Evolutionary conservation across 92 coral and sea anemone genomes (phyloP), one percentile per base, ranked within the genome.

Genomic region (Muricea muricata): DNA sequence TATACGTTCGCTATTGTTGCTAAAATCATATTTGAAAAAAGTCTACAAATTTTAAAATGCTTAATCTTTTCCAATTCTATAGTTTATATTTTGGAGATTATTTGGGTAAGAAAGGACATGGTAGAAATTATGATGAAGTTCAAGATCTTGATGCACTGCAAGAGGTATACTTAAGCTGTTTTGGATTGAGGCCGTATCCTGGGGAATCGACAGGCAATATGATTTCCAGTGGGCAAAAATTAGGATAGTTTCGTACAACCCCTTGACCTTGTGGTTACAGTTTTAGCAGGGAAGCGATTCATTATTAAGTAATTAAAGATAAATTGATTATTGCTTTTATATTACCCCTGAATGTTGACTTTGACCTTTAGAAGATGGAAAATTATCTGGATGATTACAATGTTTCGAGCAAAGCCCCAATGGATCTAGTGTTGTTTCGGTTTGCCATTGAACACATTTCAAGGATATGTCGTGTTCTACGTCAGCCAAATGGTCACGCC

Each of bases 381-480:
- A 93, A 90, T 24, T 96, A 88, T 86, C 92, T 95, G 14, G 98
- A 95, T 4, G 99, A 96, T 79, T 96, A 90, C 30, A 96, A 96
- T 88, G 65, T 93, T 37, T 88, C 94, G 13, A 94, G 94, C 82
- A 95, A 95, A 71, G 93, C 98, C 14, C 98, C 98, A 0, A 95
- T 95, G 98, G 96, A 95, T 75, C 90, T 93, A 45, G 98, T 95
- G 40, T 79, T 95, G 96, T 96, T 96, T 47, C 81, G 95, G 77
- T 96, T 96, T 66, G 99, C 99, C 55, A 96, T 96, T 54, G 99
- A 96, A 80, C 99, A 96, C 74, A 93, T 96, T 76, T 96, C 99
- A 0, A 87, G 99, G 56, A 90, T 96, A 23, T 93, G 99, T 78
- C 93, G 99, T 26, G 97, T 96, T 13, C 87, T 96, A 29, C 90